Evolutionary conservation across 2,888 invertebrate species (phyloP), one percentile per base, ranked within the genome.

Genomic region (Heteromyza rotundicornis): DNA sequence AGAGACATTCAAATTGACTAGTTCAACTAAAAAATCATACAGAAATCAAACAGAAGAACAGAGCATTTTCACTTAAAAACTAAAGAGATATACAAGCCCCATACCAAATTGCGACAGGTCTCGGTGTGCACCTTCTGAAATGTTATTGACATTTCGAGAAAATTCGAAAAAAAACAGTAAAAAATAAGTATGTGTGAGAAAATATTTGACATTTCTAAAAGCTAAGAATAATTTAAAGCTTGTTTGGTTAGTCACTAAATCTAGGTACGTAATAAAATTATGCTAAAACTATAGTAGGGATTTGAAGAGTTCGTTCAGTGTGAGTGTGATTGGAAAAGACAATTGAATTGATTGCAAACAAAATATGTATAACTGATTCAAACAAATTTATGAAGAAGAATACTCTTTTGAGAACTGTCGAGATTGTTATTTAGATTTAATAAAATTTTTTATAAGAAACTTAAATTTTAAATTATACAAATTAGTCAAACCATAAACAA

Each of bases 61-160:
- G 17, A 52, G 22, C 20, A 59, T 35, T 36, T 35, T 53, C 36
- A 59, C 24, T 52, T 54, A 68, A 65, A 63, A 64, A 62, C 59
- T 66, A 64, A 60, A 58, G 60, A 64, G 54, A 64, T 57, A 64
- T 56, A 66, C 60, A 62, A 72, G 72, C 74, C 77, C 77, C 80
- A 80, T 83, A 83, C 83, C 83, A 83, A 80, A 78, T 82, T 83
- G 78, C 82, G 82, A 80, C 83, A 83, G 74, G 83, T 83, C 76
- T 83, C 83, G 77, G 80, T 79, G 80, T 82, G 79, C 80, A 77
- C 73, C 79, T 79, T 81, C 82, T 83, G 78, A 71, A 73, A 75
- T 68, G 64, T 65, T 70, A 70, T 70, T 40, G 24, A 35, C 32
- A 32, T 52, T 52, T 52, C 52, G 52, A 23, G 17, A 36, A 51